Conservation (phyloP, 2,113 vertebrate species). For the Heterocephalus glaber region DNA sequence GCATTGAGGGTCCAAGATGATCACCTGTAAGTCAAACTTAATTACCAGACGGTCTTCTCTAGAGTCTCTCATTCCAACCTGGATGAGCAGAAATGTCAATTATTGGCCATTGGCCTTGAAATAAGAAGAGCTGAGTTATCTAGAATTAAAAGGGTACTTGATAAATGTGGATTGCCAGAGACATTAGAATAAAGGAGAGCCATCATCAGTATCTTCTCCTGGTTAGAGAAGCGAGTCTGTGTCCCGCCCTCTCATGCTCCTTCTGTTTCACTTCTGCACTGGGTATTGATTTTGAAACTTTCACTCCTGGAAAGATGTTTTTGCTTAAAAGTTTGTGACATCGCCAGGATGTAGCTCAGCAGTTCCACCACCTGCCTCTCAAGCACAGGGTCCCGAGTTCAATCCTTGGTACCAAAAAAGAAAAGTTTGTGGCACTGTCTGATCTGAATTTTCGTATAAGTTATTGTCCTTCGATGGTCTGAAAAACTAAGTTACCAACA, state of each 20-base stretch:
- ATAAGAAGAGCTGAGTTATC: neutral
- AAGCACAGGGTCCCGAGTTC: too few species aligned
- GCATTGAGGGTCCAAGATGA: neutral
- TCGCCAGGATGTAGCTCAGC: too few species aligned
- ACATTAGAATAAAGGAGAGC: neutral
- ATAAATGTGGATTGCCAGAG: neutral
- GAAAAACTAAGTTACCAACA: neutral
- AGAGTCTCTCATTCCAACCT: neutral
- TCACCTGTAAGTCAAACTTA: neutral
- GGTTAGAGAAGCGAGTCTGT: neutral
- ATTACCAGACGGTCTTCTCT: neutral
- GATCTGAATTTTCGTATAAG: neutral
- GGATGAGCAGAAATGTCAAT: neutral
- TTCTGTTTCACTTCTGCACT: neutral
- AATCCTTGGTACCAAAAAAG: too few species aligned
- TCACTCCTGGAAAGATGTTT: neutral
- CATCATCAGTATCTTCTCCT: neutral
- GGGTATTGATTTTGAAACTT: neutral
- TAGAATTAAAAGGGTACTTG: neutral
- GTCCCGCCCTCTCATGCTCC: neutral
- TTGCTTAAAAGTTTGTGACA: neutral
- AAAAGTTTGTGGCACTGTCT: neutral
- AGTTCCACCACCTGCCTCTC: too few species aligned
- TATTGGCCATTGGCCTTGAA: neutral
- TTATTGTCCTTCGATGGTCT: neutral